These are phyloP conservation scores for Conger conger DNA, from an alignment of 2,113 vertebrate genomes.

Conservation along the genomic window DNA sequence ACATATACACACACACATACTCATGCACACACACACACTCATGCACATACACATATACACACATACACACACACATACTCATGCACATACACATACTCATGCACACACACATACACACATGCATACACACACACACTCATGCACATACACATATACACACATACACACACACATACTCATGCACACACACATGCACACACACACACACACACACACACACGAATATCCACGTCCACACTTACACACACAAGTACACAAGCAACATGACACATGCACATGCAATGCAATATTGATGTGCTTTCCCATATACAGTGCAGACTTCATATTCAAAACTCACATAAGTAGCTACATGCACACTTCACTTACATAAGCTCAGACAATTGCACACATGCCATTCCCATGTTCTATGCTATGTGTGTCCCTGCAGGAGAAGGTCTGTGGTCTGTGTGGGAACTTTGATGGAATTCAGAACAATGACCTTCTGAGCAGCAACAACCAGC, in stretches of 20 bases:
- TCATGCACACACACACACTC: no score
- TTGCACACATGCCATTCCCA: neutral
- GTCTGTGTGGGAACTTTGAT: conserved; percentile 95
- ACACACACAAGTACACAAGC: no score
- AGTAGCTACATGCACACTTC: no score
- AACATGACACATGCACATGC: no score
- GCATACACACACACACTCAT: neutral
- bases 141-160: neutral
- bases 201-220: no score
- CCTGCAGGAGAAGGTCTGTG: conserved; percentile 83
- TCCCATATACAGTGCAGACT: no score
- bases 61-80: neutral
- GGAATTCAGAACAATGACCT: conserved; percentile 91
- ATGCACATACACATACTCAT: neutral
- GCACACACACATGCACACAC: no score
- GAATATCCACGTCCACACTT: no score
- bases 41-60: neutral
- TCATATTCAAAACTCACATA: no score
- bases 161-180: neutral
- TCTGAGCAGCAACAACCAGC: conserved; percentile 85
- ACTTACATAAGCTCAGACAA: neutral
- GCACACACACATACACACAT: neutral
- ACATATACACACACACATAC: no score
- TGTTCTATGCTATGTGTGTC: conserved; percentile 25
- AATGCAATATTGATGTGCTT: no score